Evolutionary conservation across 2,797 vertebrate species (phyloP), one percentile per base, ranked within the genome.

Genomic region (Lepus oiostolus): DNA sequence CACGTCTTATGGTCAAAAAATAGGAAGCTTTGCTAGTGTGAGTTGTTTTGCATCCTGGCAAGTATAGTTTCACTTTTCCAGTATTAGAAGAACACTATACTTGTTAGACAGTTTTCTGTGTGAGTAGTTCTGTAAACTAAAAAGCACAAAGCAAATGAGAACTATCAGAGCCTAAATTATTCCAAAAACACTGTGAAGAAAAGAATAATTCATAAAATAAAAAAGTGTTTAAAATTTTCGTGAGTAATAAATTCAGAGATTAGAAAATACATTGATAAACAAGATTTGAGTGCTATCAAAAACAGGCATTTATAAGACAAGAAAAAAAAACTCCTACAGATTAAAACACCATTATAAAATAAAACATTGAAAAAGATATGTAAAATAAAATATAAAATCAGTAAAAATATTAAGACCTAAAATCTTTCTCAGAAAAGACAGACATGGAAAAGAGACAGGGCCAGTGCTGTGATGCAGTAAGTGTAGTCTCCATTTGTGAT

Each of bases 341-440:
- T 65, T 90, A 76, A 92, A 81, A 77, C 14, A 54, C 13, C 70
- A 50, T 80, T 76, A 42, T 10, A 58, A 58, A 58, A 58, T 13
- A 58, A 58, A 58, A 58, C 13, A 16, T 58, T 58, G 21, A 58
- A 16, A 21, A 58, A 58, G 19, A 58, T 58, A 1, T 47, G 42
- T 47, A 58, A 71, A 88, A 30, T 89, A 6, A 38, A 68, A 38
- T 16, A 67, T 82, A 70, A 90, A 54, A 30, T 84, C 8, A 77
- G 7, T 82, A 24, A 79, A 68, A 80, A 13, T 17, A 76, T 65
- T 87, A 30, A 85, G 80, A 24, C 71, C 32, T 62, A 52, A 80
- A 7, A 32, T 54, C 54, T 60, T 91, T 96, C 67, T 96, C 38
- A 86, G 68, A 95, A 91, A 70, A 81, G 16, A 35, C 9, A 67